Percentiles rank a stretch among this genome's conserved stretches.
Evolutionary conservation across 2,797 vertebrate species (phyloP).

Genomic region (Mormyrus hasselquistii): DNA sequence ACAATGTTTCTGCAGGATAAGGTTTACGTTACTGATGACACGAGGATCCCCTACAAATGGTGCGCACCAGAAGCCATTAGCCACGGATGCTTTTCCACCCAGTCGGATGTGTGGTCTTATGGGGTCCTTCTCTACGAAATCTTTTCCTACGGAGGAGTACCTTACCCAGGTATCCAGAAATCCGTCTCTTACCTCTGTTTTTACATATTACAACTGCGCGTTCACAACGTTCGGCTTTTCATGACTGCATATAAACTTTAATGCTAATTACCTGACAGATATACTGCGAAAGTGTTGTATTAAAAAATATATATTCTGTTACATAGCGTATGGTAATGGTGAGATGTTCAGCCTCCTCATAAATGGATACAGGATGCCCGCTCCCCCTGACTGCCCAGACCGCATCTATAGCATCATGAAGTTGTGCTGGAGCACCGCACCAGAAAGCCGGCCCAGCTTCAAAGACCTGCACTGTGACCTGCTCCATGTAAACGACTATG

Average conservation of each 20-base stretch:
- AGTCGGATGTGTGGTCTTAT: conserved; percentile 78
- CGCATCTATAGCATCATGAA: conserved; percentile 45
- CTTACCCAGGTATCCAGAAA: conserved; percentile 68
- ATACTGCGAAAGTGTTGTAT: not conserved
- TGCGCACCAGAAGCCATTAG: conserved; percentile 70
- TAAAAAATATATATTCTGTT: not conserved
- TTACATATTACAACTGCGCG: not conserved
- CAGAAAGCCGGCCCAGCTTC: conserved; percentile 49
- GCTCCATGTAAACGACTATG: conserved; percentile 27
- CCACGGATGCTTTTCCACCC: conserved; percentile 64
- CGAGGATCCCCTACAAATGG: conserved; percentile 74
- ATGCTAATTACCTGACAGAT: not conserved
- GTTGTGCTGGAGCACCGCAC: conserved; percentile 46
- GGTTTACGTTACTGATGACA: conserved; percentile 59
- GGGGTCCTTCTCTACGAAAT: conserved; percentile 72
- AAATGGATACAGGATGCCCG: conserved; percentile 45
- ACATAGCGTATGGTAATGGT: conserved; percentile 32
- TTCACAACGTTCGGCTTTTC: not conserved
- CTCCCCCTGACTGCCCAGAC: conserved; percentile 40
- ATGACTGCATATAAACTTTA: not conserved
- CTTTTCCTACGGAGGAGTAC: conserved; percentile 60
- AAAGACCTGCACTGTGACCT: conserved; percentile 34
- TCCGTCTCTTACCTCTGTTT: not conserved
- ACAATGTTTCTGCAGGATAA: conserved; percentile 54
- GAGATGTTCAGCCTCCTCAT: conserved; percentile 45